These are phyloP conservation scores for Labroides dimidiatus DNA, from an alignment of 2,797 vertebrate genomes.

Conservation along the genomic window DNA sequence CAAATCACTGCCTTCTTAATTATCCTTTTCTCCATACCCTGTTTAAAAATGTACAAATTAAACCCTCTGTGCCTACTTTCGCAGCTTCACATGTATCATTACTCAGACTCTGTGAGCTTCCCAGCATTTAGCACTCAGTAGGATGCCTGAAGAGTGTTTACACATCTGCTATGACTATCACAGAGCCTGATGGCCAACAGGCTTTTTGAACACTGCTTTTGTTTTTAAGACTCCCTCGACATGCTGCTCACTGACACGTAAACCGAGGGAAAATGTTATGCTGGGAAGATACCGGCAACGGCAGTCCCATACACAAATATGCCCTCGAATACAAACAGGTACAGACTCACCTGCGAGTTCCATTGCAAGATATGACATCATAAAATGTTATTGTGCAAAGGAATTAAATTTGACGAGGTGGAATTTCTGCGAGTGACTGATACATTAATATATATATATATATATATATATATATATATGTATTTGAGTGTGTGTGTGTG, in stretches of 20 bases:
- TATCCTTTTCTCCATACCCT: conserved; percentile 26
- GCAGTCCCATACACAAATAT: conserved; percentile 16
- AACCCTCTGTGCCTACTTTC: conserved; percentile 27
- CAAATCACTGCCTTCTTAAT: conserved; percentile 25
- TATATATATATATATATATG: too few species aligned
- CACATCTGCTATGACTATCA: conserved; percentile 69
- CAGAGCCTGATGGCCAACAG: conserved; percentile 36
- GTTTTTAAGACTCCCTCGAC: conserved; percentile 61
- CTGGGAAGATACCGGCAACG: conserved; percentile 24
- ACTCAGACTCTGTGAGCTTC: conserved; percentile 36
- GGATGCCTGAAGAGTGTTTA: conserved; percentile 58
- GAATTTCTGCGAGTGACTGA: conserved; percentile 20
- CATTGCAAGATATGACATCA: conserved; percentile 19
- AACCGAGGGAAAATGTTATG: conserved; percentile 48
- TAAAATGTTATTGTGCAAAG: conserved; percentile 39
- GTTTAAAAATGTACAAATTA: conserved; percentile 26
- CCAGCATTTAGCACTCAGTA: conserved; percentile 66
- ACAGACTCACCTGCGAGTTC: conserved; percentile 20
- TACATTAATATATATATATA: too few species aligned
- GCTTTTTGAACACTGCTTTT: conserved; percentile 62
- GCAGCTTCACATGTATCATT: conserved; percentile 31
- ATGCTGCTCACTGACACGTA: conserved; percentile 49
- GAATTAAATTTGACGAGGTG: conserved; percentile 19
- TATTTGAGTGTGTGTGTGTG: conserved; percentile 1
- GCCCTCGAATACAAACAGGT: neutral